Conservation (phyloP, 2,888 invertebrate species). For the Clanis bilineata region DNA sequence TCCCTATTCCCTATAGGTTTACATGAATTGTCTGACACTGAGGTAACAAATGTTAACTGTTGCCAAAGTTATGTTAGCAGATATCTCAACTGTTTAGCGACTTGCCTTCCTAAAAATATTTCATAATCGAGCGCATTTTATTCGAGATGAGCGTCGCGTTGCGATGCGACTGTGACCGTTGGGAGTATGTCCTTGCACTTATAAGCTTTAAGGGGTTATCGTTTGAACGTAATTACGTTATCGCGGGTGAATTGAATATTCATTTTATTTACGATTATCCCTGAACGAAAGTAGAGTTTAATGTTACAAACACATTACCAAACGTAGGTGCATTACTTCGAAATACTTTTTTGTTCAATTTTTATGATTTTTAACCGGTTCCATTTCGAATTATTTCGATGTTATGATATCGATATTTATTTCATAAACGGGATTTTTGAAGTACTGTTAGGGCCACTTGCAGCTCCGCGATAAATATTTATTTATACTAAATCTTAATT, state of each 20-base stretch:
- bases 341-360: background rate
- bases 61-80: background rate
- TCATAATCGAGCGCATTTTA: background rate
- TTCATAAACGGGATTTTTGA: background rate
- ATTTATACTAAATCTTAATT: background rate
- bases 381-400: too few species aligned
- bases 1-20: too few species aligned
- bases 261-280: background rate
- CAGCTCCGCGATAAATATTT: too few species aligned
- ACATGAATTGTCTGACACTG: too few species aligned
- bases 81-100: background rate
- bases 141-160: background rate
- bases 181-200: background rate
- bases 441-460: too few species aligned
- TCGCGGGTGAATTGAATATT: background rate
- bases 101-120: background rate
- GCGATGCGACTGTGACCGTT: background rate
- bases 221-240: background rate
- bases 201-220: background rate
- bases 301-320: background rate
- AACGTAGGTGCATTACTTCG: background rate
- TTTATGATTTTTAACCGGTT: background rate
- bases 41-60: too few species aligned
- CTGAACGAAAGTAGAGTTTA: background rate
- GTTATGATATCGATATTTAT: background rate